Evolutionary conservation across 2,888 invertebrate genomes (phyloP).

Genomic region (Erebia epiphron): DNA sequence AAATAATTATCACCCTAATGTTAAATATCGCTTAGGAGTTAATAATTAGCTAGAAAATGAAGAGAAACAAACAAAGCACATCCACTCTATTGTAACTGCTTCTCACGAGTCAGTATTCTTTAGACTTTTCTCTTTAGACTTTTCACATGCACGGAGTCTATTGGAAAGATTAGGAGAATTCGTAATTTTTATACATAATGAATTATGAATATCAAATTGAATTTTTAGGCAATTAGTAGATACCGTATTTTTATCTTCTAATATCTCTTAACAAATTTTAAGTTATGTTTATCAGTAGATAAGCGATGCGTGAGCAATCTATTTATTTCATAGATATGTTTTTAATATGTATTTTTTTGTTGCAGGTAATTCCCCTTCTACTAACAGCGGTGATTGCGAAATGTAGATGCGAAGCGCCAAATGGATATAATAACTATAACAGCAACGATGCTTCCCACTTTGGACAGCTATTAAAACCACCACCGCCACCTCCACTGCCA

Average conservation of each 20-base stretch:
- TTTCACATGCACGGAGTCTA: constrained; percentile 42
- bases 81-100: constrained; percentile 66
- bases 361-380: constrained; percentile 68
- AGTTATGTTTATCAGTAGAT: not conserved
- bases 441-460: constrained; percentile 60
- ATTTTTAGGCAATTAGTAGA: not conserved
- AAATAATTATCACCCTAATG: not conserved
- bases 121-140: constrained; percentile 77
- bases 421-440: constrained; percentile 53
- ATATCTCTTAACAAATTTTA: not conserved
- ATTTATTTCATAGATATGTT: not conserved
- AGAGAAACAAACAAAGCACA: constrained; percentile 71
- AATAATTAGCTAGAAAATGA: constrained; percentile 75
- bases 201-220: not conserved
- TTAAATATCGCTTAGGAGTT: constrained; percentile 38
- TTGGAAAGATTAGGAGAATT: constrained; percentile 18
- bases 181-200: not conserved
- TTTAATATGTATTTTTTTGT: constrained; percentile 39
- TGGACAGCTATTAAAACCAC: constrained; percentile 71
- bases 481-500: constrained; percentile 66
- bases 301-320: not conserved
- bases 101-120: constrained; percentile 76
- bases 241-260: not conserved
- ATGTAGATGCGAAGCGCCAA: constrained; percentile 59
- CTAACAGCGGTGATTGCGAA: constrained; percentile 56